Conservation (phyloP, 2,888 invertebrate species). For the Lasioglossum morio region DNA sequence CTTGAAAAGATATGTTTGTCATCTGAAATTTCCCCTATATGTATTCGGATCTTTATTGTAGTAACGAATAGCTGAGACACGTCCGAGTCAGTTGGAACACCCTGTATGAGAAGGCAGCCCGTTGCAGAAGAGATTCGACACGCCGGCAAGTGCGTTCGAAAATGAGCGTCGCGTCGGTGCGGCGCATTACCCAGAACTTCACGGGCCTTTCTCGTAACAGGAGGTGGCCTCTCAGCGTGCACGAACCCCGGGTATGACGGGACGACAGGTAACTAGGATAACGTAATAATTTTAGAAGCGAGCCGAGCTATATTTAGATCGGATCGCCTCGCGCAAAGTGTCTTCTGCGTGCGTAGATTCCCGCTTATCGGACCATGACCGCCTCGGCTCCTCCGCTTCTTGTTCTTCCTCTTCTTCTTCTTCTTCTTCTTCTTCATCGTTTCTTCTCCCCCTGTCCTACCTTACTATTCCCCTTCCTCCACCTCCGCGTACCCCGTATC, state of each 20-base stretch:
- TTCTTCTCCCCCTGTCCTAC: background rate
- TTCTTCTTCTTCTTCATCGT: conserved; percentile 33
- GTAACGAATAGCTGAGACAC: background rate
- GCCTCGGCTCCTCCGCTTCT: conserved; percentile 59
- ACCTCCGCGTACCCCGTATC: background rate
- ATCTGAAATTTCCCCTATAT: rapidly evolving
- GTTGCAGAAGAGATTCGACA: background rate
- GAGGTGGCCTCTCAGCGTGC: conserved; percentile 9
- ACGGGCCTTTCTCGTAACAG: conserved; percentile 21
- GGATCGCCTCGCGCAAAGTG: conserved; percentile 72
- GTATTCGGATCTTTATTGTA: no score
- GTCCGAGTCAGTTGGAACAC: background rate
- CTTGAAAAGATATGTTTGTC: background rate
- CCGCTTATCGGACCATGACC: conserved; percentile 75
- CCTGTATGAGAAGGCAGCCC: background rate
- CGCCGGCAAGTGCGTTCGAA: background rate
- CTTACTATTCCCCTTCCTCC: background rate
- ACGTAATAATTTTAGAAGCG: conserved; percentile 69
- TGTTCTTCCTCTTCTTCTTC: conserved; percentile 58
- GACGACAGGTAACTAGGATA: conserved; percentile 64
- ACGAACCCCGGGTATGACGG: conserved; percentile 20
- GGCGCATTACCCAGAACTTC: background rate
- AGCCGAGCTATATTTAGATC: conserved; percentile 76
- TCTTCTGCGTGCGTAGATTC: conserved; percentile 71
- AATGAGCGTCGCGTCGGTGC: background rate